A percentile compares a stretch with the other conserved stretches of the same genome.
phyloP scores from a whole-genome alignment of 2,113 vertebrate genomes.

The Grantiella picta region DNA sequence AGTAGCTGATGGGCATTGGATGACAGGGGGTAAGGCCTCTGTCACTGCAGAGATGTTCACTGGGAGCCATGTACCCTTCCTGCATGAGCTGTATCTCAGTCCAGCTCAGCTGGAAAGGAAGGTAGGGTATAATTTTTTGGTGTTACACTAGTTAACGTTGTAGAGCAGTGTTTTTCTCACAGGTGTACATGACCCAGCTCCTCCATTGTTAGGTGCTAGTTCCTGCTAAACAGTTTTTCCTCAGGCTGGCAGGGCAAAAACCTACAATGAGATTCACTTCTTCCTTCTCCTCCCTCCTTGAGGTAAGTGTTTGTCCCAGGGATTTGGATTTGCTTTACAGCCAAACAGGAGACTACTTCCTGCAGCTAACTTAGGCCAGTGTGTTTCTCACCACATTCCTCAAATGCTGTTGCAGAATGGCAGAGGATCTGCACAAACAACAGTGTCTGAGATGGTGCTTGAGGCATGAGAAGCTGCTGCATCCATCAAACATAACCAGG shows the following conservation, averaged over 20 bases:
- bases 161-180: background rate
- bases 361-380: background rate
- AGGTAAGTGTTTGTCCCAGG: background rate
- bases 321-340: background rate
- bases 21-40: accelerated
- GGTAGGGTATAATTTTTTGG: accelerated
- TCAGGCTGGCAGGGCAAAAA: background rate
- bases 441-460: background rate
- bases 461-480: background rate
- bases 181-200: background rate
- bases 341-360: background rate
- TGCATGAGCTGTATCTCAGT: background rate
- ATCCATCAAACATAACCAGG: background rate
- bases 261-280: background rate
- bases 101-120: background rate
- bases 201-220: background rate
- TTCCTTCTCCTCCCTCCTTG: background rate
- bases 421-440: background rate
- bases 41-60: background rate
- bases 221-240: background rate
- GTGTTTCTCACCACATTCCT: background rate
- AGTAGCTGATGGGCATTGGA: background rate
- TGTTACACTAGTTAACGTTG: background rate
- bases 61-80: background rate
- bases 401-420: background rate